phyloP scores from a whole-genome alignment of 2,113 vertebrate genomes.

The Toxostoma redivivum region DNA sequence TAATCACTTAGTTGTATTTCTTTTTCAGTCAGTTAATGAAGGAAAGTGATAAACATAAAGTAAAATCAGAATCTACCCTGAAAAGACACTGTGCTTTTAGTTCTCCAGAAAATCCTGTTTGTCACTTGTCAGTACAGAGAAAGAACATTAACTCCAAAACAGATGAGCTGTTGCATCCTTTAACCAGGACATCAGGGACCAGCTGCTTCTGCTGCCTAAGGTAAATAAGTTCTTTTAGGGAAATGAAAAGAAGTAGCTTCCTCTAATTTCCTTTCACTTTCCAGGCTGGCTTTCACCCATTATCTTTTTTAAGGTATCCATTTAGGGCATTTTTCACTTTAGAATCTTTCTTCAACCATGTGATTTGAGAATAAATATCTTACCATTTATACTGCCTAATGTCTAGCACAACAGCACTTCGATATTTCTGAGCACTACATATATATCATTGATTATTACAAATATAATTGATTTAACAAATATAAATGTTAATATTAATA shows the following conservation, averaged over 20 bases:
- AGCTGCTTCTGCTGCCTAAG: not conserved
- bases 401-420: not conserved
- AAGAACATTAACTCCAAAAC: not conserved
- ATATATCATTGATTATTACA: not conserved
- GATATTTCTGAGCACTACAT: not conserved
- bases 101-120: not conserved
- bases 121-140: not conserved
- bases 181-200: not conserved
- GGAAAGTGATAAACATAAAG: not conserved
- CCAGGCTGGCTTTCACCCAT: not conserved
- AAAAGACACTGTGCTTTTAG: not conserved
- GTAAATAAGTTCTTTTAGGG: not conserved
- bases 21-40: not conserved
- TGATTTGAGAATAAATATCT: not conserved
- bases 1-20: not conserved
- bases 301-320: not conserved
- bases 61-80: not conserved
- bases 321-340: not conserved
- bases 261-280: not conserved
- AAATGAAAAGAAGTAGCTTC: not conserved
- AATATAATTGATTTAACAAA: not conserved
- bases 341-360: not conserved
- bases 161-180: not conserved
- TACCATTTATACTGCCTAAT: not conserved
- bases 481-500: not conserved